A percentile compares a stretch with the other conserved stretches of the same genome.
Conservation (phyloP, 1,140 invertebrate genomes). For the Solenopsis fugax region DNA sequence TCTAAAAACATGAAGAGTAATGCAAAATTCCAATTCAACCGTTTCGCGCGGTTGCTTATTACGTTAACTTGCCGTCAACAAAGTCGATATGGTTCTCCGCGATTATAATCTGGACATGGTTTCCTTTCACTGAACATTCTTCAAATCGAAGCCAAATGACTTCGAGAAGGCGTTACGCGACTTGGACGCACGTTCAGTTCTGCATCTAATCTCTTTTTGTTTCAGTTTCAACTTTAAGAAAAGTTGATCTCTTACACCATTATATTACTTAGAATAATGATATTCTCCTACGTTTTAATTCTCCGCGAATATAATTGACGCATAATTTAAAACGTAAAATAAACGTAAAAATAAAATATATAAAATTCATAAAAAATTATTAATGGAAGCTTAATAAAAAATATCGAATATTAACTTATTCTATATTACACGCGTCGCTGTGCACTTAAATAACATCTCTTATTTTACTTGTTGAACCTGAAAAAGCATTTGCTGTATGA, state of each 20-base stretch:
- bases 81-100: conserved; percentile 34
- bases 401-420: neutral
- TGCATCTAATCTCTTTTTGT: neutral
- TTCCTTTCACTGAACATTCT: conserved; percentile 78
- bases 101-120: conserved; percentile 59
- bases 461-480: neutral
- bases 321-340: too few species aligned
- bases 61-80: conserved; percentile 56
- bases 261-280: neutral
- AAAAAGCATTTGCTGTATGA: too few species aligned
- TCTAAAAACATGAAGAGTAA: conserved; percentile 1
- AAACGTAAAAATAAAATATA: neutral
- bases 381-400: neutral
- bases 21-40: conserved; percentile 38
- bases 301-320: neutral
- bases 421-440: neutral
- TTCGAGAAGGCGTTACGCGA: neutral
- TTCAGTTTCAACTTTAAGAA: neutral
- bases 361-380: neutral
- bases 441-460: neutral
- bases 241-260: neutral
- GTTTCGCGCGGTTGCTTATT: conserved; percentile 46
- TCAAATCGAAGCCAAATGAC: conserved; percentile 61
- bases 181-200: neutral
- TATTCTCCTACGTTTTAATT: neutral